Evolutionary conservation across 2,797 vertebrate species (phyloP).

Genomic region (Spinus olivaceus): DNA sequence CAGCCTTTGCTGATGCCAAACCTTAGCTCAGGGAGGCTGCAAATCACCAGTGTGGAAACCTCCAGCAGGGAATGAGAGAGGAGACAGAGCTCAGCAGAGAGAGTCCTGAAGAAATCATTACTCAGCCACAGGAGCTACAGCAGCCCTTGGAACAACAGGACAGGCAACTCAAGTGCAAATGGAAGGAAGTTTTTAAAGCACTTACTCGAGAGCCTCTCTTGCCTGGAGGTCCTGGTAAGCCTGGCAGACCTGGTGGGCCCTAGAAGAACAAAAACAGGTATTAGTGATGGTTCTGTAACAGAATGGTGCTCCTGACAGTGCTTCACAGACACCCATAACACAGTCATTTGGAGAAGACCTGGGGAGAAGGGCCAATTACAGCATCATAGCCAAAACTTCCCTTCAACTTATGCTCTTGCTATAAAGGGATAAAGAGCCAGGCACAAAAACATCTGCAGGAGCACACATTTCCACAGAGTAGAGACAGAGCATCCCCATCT

Average conservation of each 20-base stretch:
- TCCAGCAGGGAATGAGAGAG: not conserved
- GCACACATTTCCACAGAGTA: accelerated
- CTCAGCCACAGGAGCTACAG: not conserved
- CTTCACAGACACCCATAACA: not conserved
- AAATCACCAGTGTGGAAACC: not conserved
- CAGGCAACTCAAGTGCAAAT: not conserved
- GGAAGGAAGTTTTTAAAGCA: not conserved
- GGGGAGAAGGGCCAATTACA: not conserved
- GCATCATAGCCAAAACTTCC: not conserved
- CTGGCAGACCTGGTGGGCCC: constrained; percentile 88
- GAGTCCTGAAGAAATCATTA: not conserved
- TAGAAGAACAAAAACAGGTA: constrained; percentile 53
- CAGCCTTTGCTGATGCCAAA: not conserved
- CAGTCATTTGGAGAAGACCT: not conserved
- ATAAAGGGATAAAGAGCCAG: not conserved
- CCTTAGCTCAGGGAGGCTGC: not conserved
- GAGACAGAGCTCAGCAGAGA: not conserved
- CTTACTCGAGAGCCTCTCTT: constrained; percentile 92
- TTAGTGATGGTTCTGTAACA: not conserved
- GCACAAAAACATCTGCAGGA: not conserved
- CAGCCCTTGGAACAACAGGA: not conserved
- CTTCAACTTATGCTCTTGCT: not conserved
- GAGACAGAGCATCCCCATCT: not conserved
- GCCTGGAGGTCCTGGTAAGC: constrained; percentile 87
- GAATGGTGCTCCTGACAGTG: not conserved